phyloP scores from a whole-genome alignment of 2,113 vertebrate genomes.

The Carettochelys insculpta region DNA sequence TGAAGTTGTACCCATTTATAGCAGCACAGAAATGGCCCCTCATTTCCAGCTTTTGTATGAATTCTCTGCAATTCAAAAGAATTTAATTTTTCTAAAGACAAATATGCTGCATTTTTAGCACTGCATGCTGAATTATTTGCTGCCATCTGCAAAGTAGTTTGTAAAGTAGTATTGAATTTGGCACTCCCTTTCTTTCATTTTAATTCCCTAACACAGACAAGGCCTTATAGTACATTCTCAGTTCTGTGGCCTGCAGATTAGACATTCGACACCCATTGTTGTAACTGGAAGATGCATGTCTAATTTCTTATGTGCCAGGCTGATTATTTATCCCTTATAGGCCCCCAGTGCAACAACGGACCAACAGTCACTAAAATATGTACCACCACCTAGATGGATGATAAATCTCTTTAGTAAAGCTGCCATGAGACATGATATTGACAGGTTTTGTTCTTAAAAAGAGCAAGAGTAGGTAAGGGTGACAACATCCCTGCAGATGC shows the following conservation, averaged over 20 bases:
- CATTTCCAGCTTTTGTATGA: neutral
- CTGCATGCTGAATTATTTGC: neutral
- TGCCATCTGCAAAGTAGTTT: neutral
- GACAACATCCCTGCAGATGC: conserved; percentile 71
- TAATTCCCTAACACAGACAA: neutral
- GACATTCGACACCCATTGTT: conserved; percentile 42
- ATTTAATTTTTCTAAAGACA: neutral
- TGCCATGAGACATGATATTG: conserved; percentile 72
- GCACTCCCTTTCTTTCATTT: conserved; percentile 32
- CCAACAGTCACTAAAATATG: conserved; percentile 57
- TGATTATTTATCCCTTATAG: conserved; percentile 57
- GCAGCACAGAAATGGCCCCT: neutral
- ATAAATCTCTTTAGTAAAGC: conserved; percentile 73
- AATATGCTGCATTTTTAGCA: neutral
- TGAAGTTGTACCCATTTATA: conserved; percentile 8
- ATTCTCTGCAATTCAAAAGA: neutral
- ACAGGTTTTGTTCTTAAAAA: conserved; percentile 73
- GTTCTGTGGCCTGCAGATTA: conserved; percentile 34
- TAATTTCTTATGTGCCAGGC: conserved; percentile 62
- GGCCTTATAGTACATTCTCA: neutral
- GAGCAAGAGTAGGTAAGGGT: conserved; percentile 60
- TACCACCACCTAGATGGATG: conserved; percentile 64
- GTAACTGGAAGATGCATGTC: conserved; percentile 64
- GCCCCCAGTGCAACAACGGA: conserved; percentile 52
- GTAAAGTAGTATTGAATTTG: neutral